Conservation (phyloP, 2,797 vertebrate species). For the Salmo trutta region DNA sequence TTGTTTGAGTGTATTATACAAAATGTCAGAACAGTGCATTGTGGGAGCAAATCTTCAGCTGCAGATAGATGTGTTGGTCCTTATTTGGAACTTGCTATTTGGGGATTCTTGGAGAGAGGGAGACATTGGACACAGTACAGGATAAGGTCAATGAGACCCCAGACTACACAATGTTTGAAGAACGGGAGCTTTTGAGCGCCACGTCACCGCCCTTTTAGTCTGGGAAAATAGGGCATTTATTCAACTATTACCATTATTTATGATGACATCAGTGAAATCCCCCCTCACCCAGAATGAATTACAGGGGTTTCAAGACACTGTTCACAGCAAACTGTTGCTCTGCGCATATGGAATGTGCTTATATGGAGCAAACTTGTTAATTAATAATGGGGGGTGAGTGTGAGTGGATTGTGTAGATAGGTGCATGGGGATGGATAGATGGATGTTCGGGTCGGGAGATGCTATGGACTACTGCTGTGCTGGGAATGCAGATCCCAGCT, state of each 20-base stretch:
- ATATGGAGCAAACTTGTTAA: background rate
- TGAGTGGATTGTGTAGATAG: background rate
- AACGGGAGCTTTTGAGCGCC: conserved; percentile 12
- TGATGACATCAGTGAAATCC: conserved; percentile 5
- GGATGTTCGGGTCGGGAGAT: background rate
- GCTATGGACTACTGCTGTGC: background rate
- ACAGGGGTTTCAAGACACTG: conserved; percentile 12
- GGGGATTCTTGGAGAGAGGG: background rate
- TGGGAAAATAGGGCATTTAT: conserved; percentile 12
- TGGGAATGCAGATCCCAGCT: background rate
- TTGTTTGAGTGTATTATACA: background rate
- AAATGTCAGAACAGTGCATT: background rate
- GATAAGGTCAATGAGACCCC: background rate
- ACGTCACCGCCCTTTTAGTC: conserved; percentile 12
- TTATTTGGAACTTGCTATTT: background rate
- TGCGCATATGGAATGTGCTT: background rate
- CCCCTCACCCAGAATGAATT: conserved; percentile 25
- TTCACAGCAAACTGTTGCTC: background rate
- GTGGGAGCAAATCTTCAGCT: background rate
- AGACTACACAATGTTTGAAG: conserved; percentile 13
- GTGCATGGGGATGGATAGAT: background rate
- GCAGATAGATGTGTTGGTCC: background rate
- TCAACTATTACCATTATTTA: conserved; percentile 25
- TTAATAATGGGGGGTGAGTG: background rate
- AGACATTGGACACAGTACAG: background rate